phyloP scores from a whole-genome alignment of 2,797 vertebrate genomes.

The Trichosurus vulpecula region DNA sequence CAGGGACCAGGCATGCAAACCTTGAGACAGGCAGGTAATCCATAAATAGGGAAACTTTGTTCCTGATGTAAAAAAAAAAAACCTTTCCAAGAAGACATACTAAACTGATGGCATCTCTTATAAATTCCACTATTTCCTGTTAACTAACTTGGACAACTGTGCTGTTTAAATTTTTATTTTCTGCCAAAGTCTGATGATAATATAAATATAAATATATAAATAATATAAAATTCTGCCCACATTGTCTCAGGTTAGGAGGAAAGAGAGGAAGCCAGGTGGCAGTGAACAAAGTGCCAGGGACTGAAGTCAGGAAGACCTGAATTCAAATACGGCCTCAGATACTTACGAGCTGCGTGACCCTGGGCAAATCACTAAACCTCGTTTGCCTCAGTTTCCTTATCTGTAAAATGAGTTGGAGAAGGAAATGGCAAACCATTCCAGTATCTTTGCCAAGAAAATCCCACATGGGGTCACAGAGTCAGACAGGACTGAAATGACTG shows the following conservation, averaged over 20 bases:
- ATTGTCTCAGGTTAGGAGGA: not conserved
- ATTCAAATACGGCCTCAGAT: not conserved
- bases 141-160: constrained; percentile 53
- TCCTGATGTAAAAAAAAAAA: constrained; percentile 37
- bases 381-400: not conserved
- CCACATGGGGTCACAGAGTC: not conserved
- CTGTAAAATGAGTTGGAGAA: not conserved
- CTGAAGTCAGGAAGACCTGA: not conserved
- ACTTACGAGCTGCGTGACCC: not conserved
- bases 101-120: constrained; percentile 46
- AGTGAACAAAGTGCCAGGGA: not conserved
- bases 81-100: constrained; percentile 37
- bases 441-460: not conserved
- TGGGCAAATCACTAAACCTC: not conserved
- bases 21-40: constrained; percentile 25
- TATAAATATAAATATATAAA: not conserved
- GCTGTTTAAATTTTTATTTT: constrained; percentile 32
- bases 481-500: not conserved
- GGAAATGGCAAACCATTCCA: not conserved
- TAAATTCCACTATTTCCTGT: constrained; percentile 38
- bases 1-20: not conserved
- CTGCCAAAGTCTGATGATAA: not conserved
- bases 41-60: not conserved
- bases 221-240: not conserved
- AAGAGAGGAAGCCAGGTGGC: not conserved